Evolutionary conservation across 1,140 invertebrate genomes (phyloP).

Genomic region (Cephus cinctus): DNA sequence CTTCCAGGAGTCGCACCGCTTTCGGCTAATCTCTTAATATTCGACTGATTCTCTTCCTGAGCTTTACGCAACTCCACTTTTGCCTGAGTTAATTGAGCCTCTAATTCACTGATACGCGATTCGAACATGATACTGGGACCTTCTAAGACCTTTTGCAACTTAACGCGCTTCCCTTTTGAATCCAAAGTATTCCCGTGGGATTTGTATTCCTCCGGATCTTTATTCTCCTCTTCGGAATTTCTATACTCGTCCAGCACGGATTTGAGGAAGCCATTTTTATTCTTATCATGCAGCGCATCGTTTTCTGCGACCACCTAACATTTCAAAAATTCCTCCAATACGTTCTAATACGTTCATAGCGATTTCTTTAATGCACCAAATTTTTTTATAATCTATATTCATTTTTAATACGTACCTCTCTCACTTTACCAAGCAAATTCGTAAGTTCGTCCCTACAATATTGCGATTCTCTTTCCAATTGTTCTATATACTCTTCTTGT

Average conservation of each 20-base stretch:
- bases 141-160: conserved; percentile 45
- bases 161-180: conserved; percentile 44
- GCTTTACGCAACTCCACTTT: conserved; percentile 73
- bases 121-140: conserved; percentile 76
- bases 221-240: conserved; percentile 46
- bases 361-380: too few species aligned
- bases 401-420: conserved; percentile 58
- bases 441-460: conserved; percentile 76
- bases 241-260: conserved; percentile 57
- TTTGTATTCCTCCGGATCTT: conserved; percentile 38
- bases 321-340: too few species aligned
- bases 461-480: conserved; percentile 77
- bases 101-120: conserved; percentile 78
- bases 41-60: conserved; percentile 51
- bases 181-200: conserved; percentile 48
- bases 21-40: conserved; percentile 30
- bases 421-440: conserved; percentile 74
- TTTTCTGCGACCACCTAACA: conserved; percentile 76
- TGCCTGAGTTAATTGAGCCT: conserved; percentile 75
- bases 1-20: conserved; percentile 14
- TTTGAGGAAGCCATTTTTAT: conserved; percentile 64
- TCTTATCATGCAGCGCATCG: conserved; percentile 72
- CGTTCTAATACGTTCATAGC: too few species aligned
- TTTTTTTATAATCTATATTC: too few species aligned
- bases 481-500: conserved; percentile 82